Evolutionary conservation across 23 tunicate genomes (phyloP).

Genomic region (Clavelina lepadiformis): DNA sequence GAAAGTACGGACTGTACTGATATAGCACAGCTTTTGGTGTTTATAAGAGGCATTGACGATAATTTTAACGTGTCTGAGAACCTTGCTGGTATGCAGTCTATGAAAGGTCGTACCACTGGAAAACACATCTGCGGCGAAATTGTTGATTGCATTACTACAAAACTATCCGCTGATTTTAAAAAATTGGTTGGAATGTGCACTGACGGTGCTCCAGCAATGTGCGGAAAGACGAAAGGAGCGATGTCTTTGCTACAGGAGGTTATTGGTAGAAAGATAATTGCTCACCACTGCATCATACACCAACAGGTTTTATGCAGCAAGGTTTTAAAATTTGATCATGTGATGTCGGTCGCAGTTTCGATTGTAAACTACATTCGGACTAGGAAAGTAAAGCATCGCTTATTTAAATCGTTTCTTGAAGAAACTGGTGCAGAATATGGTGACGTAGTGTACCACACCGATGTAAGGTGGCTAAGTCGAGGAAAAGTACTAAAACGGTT

Average conservation of each 20-base stretch:
- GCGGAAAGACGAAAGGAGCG: conserved; percentile 31
- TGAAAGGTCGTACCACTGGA: conserved; percentile 47
- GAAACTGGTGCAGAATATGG: conserved; percentile 28
- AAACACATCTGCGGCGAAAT: conserved; percentile 40
- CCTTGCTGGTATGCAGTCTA: conserved; percentile 46
- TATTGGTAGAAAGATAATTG: conserved; percentile 32
- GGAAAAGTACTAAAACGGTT: conserved; percentile 36
- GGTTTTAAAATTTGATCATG: conserved; percentile 35
- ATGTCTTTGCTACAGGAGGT: conserved; percentile 33
- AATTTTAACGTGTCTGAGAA: conserved; percentile 31
- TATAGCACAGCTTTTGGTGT: conserved; percentile 36
- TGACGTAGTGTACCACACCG: conserved; percentile 39
- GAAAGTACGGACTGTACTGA: conserved; percentile 38
- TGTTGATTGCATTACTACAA: conserved; percentile 33
- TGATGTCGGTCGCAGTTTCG: conserved; percentile 40
- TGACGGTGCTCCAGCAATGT: conserved; percentile 49
- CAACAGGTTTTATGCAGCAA: conserved; percentile 38
- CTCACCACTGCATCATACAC: conserved; percentile 38
- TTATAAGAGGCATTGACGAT: conserved; percentile 43
- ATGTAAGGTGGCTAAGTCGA: conserved; percentile 34
- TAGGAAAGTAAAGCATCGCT: conserved; percentile 29
- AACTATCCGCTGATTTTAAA: conserved; percentile 31
- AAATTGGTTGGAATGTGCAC: conserved; percentile 44
- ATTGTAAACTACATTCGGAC: conserved; percentile 28
- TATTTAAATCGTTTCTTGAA: conserved; percentile 36